Evolutionary conservation across 2,888 invertebrate species (phyloP).

Genomic region (Lathronympha strigana): DNA sequence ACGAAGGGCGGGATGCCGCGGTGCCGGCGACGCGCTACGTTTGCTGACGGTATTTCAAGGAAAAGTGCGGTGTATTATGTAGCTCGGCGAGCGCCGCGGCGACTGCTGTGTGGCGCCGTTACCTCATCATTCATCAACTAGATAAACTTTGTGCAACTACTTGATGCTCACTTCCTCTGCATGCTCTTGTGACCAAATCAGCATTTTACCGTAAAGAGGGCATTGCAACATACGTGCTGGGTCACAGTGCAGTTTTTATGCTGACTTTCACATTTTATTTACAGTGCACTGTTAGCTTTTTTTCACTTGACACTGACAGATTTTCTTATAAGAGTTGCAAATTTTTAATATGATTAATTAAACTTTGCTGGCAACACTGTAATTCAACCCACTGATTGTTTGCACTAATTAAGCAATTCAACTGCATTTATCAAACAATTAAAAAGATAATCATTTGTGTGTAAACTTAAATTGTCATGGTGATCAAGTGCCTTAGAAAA

Average conservation of each 20-base stretch:
- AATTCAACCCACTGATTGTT: slow-evolving; percentile 13
- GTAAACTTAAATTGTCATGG: not conserved
- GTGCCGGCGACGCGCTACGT: slow-evolving; percentile 62
- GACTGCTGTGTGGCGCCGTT: slow-evolving; percentile 40
- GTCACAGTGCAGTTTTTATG: slow-evolving; percentile 59
- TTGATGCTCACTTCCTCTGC: slow-evolving; percentile 30
- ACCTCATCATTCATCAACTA: slow-evolving; percentile 43
- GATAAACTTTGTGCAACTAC: slow-evolving; percentile 30
- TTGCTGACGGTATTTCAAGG: slow-evolving; percentile 73
- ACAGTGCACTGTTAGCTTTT: slow-evolving; percentile 39
- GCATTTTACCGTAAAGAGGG: slow-evolving; percentile 38
- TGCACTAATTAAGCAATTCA: not conserved
- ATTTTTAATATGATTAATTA: slow-evolving; percentile 42
- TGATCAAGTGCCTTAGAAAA: slow-evolving; percentile 10
- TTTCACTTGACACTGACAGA: slow-evolving; percentile 39
- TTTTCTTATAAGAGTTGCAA: slow-evolving; percentile 62
- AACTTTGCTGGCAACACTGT: slow-evolving; percentile 58
- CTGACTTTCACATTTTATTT: slow-evolving; percentile 64
- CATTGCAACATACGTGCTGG: slow-evolving; percentile 56
- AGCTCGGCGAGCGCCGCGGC: slow-evolving; percentile 43
- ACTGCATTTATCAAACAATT: not conserved
- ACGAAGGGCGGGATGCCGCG: slow-evolving; percentile 66
- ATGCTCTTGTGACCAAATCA: slow-evolving; percentile 32
- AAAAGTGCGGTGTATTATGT: slow-evolving; percentile 69
- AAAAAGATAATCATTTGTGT: not conserved